These are phyloP conservation scores for Echinarachnius parma DNA, from an alignment of 53 echinoderm and acorn worm species.

Conservation along the genomic window DNA sequence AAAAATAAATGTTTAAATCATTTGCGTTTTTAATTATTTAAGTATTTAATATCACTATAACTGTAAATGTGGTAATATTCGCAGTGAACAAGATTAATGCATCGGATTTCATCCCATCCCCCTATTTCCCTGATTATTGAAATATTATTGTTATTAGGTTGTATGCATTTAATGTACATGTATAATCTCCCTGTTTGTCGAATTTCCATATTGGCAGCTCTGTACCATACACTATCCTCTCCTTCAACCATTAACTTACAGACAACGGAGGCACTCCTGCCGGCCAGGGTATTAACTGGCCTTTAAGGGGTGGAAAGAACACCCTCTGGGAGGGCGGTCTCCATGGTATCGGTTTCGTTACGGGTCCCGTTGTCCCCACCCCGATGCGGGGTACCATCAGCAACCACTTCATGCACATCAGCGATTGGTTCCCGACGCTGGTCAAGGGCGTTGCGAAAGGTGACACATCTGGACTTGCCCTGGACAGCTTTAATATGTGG, in stretches of 20 bases:
- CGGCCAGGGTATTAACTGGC: constrained; percentile 86
- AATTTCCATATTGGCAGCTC: no score
- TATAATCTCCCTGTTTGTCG: no score
- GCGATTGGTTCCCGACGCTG: constrained; percentile 95
- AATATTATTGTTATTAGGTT: no score
- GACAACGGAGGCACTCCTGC: constrained; percentile 80
- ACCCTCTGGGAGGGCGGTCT: constrained; percentile 93
- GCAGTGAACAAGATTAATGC: no score
- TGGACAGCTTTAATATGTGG: constrained; percentile 92
- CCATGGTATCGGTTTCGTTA: constrained; percentile 74
- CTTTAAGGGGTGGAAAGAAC: constrained; percentile 75
- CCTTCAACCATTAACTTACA: constrained; percentile 33
- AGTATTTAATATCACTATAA: no score
- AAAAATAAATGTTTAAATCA: no score
- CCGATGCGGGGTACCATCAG: constrained; percentile 61
- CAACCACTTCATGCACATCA: constrained; percentile 79
- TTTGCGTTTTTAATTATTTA: no score
- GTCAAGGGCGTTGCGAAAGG: constrained; percentile 78
- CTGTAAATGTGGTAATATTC: no score
- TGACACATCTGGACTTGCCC: constrained; percentile 21
- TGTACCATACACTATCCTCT: no score
- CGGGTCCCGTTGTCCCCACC: constrained; percentile 65
- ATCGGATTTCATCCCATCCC: no score
- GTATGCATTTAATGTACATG: no score
- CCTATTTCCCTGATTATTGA: no score